Evolutionary conservation across 2,888 invertebrate species (phyloP), one percentile per base, ranked within the genome.

Genomic region (Ganaspis brasiliensis): DNA sequence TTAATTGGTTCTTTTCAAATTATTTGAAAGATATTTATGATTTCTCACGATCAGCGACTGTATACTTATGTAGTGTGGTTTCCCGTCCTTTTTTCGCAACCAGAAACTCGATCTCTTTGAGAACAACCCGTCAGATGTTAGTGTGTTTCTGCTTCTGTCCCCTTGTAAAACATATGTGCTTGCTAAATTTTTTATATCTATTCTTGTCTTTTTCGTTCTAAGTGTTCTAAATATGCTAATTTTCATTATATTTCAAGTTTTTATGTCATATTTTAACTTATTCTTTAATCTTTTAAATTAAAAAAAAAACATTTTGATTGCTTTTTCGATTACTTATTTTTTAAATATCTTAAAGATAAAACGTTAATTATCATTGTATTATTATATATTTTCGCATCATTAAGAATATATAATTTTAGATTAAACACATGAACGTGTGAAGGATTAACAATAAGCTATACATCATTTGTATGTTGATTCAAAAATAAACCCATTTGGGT

Each of bases 61-160:
- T 59, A 35, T 31, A 59, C n/a, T n/a, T 52, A 75, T 77, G 77
- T 76, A 77, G 80, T 83, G 84, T 79, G 86, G 86, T 88, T 86
- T 87, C 84, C 76, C 78, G 78, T 81, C 83, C 85, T 84, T 87
- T 88, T 87, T 85, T 84, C 87, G 83, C 80, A 75, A 35, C 71
- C 79, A 83, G 86, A 86, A 88, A 88, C 85, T 81, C 79, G 87
- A 88, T 82, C 83, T 75, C 80, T 82, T 79, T 82, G 81, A 82
- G 83, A 84, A 81, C 76, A 72, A 77, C 71, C 67, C 75, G 73
- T 74, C 61, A 74, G 76, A 74, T 73, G 78, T 76, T 78, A 75
- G 52, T 40, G 61, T 61, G 72, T 75, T 75, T 75, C 78, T 75
- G 77, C 74, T 75, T 79, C 78, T 78, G 72, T 78, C 72, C 55